A percentile compares a stretch with the other conserved stretches of the same genome.
These are phyloP conservation scores for Chironomus riparius DNA, from an alignment of 2,888 invertebrate species.

Conservation along the genomic window DNA sequence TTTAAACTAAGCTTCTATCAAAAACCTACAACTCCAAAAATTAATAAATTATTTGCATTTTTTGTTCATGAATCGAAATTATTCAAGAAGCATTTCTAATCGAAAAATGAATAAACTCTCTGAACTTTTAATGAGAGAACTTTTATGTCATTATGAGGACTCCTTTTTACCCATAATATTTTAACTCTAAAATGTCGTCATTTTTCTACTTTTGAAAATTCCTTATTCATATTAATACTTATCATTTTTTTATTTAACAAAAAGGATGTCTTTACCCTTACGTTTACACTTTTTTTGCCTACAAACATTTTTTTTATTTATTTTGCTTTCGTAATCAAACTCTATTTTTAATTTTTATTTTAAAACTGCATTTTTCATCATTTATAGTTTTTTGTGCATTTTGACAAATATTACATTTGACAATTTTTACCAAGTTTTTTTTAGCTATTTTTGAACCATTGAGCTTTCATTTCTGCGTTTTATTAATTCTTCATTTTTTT, in stretches of 20 bases:
- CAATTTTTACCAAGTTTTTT: not conserved
- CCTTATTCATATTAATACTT: not conserved
- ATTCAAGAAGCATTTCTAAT: too few species aligned
- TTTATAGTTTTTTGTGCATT: not conserved
- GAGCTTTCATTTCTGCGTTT: not conserved
- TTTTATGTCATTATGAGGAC: not conserved
- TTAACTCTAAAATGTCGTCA: too few species aligned
- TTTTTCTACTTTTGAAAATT: not conserved
- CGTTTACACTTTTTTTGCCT: not conserved
- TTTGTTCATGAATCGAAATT: too few species aligned
- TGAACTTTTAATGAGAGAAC: not conserved
- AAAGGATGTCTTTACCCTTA: not conserved
- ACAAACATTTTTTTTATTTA: not conserved
- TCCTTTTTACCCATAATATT: too few species aligned
- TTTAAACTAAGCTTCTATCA: too few species aligned
- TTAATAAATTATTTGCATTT: too few species aligned
- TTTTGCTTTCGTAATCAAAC: slow-evolving; percentile 5
- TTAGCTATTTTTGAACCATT: not conserved
- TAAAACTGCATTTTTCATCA: not conserved
- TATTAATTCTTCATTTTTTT: too few species aligned
- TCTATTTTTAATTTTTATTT: not conserved
- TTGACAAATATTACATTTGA: slow-evolving; percentile 2
- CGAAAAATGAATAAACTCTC: not conserved
- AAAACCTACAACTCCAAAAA: too few species aligned
- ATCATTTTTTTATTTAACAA: not conserved